Conservation (phyloP, 1,140 invertebrate genomes). For the Drosophila rufa region DNA sequence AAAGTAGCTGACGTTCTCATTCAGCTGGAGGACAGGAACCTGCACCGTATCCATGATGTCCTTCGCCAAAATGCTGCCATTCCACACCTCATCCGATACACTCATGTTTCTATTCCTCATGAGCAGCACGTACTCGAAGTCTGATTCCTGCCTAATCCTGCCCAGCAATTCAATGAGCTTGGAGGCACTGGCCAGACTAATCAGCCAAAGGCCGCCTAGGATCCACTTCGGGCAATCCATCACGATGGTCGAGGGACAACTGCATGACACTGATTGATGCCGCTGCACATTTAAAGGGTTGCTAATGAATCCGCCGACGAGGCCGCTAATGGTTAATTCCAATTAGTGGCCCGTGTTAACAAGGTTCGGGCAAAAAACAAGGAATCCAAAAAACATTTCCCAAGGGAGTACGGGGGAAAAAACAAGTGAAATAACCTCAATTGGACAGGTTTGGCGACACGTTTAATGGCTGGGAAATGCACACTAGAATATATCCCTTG, state of each 20-base stretch:
- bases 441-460: background rate
- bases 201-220: conserved; percentile 28
- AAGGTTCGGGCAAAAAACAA: conserved; percentile 43
- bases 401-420: conserved; percentile 20
- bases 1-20: conserved; percentile 54
- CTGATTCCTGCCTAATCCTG: conserved; percentile 46
- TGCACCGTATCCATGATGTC: conserved; percentile 46
- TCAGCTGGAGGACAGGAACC: conserved; percentile 52
- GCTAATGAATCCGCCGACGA: conserved; percentile 52
- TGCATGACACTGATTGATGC: conserved; percentile 48
- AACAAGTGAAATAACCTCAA: conserved; percentile 5
- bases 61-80: conserved; percentile 14
- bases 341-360: conserved; percentile 58
- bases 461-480: conserved; percentile 4
- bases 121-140: conserved; percentile 56
- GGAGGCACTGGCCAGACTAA: conserved; percentile 11
- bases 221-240: conserved; percentile 45
- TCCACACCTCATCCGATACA: conserved; percentile 4
- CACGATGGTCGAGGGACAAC: conserved; percentile 40
- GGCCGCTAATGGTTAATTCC: conserved; percentile 29
- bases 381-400: conserved; percentile 27
- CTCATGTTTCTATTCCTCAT: conserved; percentile 50
- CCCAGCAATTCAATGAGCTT: conserved; percentile 47
- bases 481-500: background rate
- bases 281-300: conserved; percentile 71